Conservation (phyloP, 2,888 invertebrate genomes). For the Drosophila multiciliata region DNA sequence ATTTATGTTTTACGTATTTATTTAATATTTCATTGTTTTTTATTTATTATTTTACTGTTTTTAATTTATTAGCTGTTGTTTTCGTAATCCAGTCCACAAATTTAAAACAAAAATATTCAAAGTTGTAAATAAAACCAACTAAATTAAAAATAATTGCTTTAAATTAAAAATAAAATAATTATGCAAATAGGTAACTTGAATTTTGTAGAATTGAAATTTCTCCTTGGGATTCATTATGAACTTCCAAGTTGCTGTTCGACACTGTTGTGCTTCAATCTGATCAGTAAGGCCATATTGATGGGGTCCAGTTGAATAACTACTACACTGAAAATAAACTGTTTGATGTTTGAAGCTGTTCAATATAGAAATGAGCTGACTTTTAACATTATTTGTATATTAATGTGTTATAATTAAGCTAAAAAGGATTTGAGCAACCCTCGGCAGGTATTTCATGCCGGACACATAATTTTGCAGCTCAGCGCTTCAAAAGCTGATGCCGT, state of each 20-base stretch:
- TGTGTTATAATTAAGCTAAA: not conserved
- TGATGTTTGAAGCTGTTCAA: rapidly evolving
- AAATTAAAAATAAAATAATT: not conserved
- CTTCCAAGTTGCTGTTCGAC: not conserved
- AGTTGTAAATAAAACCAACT: not conserved
- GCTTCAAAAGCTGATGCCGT: conserved; percentile 54
- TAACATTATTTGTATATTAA: not conserved
- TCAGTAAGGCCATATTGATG: not conserved
- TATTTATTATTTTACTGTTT: not conserved
- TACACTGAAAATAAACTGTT: not conserved
- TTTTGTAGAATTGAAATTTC: not conserved
- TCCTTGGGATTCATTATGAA: not conserved
- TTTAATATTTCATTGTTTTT: too few relatives aligned
- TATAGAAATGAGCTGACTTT: not conserved
- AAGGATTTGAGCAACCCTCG: conserved; percentile 44
- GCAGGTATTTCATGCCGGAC: conserved; percentile 56
- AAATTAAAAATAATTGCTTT: not conserved
- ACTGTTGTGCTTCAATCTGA: not conserved
- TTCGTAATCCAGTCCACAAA: not conserved
- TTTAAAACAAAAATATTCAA: not conserved
- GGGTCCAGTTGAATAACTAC: rapidly evolving
- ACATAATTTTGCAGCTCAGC: conserved; percentile 65
- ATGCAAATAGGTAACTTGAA: not conserved
- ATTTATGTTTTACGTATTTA: too few relatives aligned
- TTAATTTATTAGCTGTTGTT: not conserved